Conservation (phyloP, 2,113 vertebrate species). For the Heteronetta atricapilla region DNA sequence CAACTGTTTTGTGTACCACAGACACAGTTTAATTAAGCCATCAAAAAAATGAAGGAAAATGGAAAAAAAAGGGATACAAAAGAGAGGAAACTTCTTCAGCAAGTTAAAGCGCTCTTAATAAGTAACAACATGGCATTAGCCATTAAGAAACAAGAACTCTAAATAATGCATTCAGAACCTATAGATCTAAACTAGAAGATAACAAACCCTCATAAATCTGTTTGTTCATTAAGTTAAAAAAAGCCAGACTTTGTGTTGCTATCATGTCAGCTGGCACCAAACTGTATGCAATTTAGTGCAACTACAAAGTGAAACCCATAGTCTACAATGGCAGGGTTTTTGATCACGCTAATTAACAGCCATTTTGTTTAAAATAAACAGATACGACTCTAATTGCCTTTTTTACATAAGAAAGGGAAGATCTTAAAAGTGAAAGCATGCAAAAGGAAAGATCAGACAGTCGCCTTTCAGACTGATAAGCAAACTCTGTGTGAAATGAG, state of each 20-base stretch:
- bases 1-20: conserved; percentile 26
- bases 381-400: conserved; percentile 99
- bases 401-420: conserved; percentile 99
- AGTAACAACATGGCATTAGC: conserved; percentile 78
- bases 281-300: conserved; percentile 84
- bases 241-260: conserved; percentile 86
- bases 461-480: conserved; percentile 79
- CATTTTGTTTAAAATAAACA: conserved; percentile 99
- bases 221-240: conserved; percentile 90
- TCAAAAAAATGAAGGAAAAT: neutral
- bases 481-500: conserved; percentile 72
- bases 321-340: conserved; percentile 91
- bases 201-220: conserved; percentile 84
- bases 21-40: conserved; percentile 64
- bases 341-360: conserved; percentile 99
- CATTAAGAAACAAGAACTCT: conserved; percentile 79
- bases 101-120: conserved; percentile 80
- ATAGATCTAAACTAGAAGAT: conserved; percentile 83
- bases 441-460: conserved; percentile 87
- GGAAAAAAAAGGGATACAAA: conserved; percentile 36
- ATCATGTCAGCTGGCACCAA: conserved; percentile 94
- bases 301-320: conserved; percentile 93
- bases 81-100: conserved; percentile 70
- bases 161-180: conserved; percentile 78
- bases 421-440: conserved; percentile 97